Base-by-base conservation (phyloP, 2,888 invertebrate species). In the Drosophila differens region DNA sequence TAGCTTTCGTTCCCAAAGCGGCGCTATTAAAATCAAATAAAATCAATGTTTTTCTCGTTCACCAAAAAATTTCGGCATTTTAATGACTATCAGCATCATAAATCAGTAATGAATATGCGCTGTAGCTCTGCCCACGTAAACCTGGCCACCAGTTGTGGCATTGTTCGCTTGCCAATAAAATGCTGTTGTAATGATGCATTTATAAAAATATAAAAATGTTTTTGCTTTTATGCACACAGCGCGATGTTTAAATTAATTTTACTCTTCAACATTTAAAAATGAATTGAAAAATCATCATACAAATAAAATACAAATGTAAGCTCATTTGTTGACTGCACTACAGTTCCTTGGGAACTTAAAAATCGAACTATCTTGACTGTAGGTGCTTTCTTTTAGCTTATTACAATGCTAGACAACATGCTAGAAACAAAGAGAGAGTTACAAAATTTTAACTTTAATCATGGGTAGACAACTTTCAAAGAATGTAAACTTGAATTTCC, bases 1-100 rank as follows among this genome's bases (percentile, higher is more conserved):
- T 72, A 70, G 77, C 64, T 66, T 59, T 52, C 51, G 53, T 66
- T 69, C 66, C 55, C 57, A 71, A 63, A 60, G 69, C 70, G 68
- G 71, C 72, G 89, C 85, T 88, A 87, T 87, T 90, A 85, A 90
- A 87, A 83, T 76, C 86, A 64, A 85, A 87, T 87, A 87, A 87
- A 87, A 88, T 82, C 90, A 85, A 83, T 85, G 80, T 81, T 76
- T 76, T 58, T 69, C 52, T 28, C 39, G n/a, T 32, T 25, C n/a
- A 55, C 49, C 67, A 63, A 35, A 37, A 54, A 41, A 54, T 55
- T 61, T 64, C 54, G 72, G 72, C 41, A 49, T 62, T 81, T 85
- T 86, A 89, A 85, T 85, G 85, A 85, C 87, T 84, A 77, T 74
- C 71, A 52, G 51, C 16, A 67, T 61, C 85, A 83, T 87, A 87